A percentile compares a stretch with the other conserved stretches of the same genome.
phyloP scores from a whole-genome alignment of 2,797 vertebrate genomes.

The Poeciliopsis turneri region DNA sequence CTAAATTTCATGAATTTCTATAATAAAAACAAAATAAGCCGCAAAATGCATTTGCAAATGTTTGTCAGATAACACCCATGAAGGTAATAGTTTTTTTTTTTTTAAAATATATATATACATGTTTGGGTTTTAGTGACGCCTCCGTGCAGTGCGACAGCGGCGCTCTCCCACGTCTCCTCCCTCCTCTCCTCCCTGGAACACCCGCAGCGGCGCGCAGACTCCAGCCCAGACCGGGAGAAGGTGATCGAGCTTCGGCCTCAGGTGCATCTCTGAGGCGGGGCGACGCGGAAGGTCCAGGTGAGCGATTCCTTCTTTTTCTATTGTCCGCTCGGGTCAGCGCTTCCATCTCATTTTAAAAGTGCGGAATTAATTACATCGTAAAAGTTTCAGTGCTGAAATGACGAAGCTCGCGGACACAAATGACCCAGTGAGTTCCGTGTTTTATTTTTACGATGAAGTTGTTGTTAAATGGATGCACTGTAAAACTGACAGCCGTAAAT shows the following conservation, averaged over 20 bases:
- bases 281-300: constrained; percentile 79
- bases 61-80: neutral
- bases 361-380: neutral
- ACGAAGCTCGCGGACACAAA: neutral
- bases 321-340: neutral
- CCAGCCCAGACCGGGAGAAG: constrained; percentile 51
- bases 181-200: constrained; percentile 41
- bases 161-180: constrained; percentile 27
- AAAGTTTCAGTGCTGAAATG: neutral
- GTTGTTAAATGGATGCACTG: neutral
- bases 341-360: neutral
- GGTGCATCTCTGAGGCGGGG: constrained; percentile 80
- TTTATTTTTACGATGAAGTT: neutral
- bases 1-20: neutral
- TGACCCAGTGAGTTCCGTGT: neutral
- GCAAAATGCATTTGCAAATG: neutral
- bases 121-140: constrained; percentile 50
- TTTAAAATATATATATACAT: neutral
- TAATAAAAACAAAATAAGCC: no score
- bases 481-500: neutral
- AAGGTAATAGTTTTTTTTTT: neutral
- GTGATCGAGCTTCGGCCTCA: constrained; percentile 81
- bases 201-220: constrained; percentile 38
- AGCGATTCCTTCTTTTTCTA: constrained; percentile 39
- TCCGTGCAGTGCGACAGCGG: constrained; percentile 51